A percentile compares a stretch with the other conserved stretches of the same genome.
Conservation (phyloP, 2,797 vertebrate species). For the Lepus townsendii region DNA sequence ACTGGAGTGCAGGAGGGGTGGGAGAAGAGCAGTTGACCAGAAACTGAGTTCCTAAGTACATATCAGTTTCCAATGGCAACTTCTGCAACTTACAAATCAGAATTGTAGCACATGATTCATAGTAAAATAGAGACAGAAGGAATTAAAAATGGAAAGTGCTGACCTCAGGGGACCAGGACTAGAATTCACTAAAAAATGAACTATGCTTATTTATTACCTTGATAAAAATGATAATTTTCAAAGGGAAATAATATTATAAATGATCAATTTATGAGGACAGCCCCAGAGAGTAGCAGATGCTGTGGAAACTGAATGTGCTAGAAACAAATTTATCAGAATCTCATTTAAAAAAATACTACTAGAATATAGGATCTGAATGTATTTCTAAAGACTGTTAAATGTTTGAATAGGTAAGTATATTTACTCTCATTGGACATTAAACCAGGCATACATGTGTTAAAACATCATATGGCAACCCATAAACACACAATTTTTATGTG, state of each 20-base stretch:
- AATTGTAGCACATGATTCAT: not conserved
- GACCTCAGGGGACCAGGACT: not conserved
- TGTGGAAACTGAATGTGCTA: not conserved
- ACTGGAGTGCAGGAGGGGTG: not conserved
- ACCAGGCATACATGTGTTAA: no score
- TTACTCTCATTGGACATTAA: no score
- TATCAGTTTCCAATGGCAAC: not conserved
- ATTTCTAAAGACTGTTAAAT: no score
- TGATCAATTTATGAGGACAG: not conserved
- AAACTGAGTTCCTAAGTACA: not conserved
- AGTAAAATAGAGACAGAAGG: not conserved
- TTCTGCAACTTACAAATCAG: not conserved
- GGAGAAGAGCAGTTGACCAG: not conserved
- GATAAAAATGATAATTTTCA: not conserved
- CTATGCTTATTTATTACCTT: not conserved
- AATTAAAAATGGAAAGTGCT: not conserved
- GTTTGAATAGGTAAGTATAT: no score
- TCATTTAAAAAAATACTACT: no score
- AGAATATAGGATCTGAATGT: no score
- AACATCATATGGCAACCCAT: no score
- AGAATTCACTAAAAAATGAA: not conserved
- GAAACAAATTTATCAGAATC: not conserved
- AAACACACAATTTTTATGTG: no score
- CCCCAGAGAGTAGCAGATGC: no score
- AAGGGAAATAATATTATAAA: not conserved